These are phyloP conservation scores for Caranx ignobilis DNA, from an alignment of 2,113 vertebrate genomes.

Conservation along the genomic window DNA sequence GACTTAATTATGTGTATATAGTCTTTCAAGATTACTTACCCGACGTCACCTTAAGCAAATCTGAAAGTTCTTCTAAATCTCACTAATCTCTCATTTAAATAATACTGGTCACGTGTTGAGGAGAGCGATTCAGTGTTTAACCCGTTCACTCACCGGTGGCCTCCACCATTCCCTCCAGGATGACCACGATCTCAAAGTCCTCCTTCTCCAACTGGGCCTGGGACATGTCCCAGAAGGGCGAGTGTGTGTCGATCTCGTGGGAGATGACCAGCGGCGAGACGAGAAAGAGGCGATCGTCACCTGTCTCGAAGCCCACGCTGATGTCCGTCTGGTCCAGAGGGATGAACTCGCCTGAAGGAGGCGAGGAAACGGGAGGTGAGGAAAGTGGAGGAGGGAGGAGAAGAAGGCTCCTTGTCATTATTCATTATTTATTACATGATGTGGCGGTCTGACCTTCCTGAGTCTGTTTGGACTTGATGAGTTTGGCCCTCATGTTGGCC, in stretches of 20 bases:
- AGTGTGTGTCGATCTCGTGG: slow-evolving; percentile 83
- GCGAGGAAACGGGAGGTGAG: neutral
- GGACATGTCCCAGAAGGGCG: slow-evolving; percentile 87
- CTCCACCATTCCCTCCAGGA: slow-evolving; percentile 88
- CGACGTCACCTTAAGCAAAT: neutral
- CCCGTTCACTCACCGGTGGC: slow-evolving; percentile 80
- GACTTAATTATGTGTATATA: neutral
- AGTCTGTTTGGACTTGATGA: slow-evolving; percentile 88
- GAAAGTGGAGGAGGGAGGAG: neutral
- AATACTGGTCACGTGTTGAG: neutral
- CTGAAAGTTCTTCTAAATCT: neutral
- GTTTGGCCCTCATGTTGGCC: slow-evolving; percentile 88
- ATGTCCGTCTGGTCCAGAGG: slow-evolving; percentile 88
- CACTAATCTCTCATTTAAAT: neutral
- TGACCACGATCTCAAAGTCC: slow-evolving; percentile 88
- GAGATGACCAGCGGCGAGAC: slow-evolving; percentile 87
- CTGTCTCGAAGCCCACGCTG: slow-evolving; percentile 87
- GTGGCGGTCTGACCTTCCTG: slow-evolving; percentile 79
- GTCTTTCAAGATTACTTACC: neutral
- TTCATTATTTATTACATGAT: too few species aligned
- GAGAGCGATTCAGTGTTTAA: neutral
- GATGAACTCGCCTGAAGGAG: slow-evolving; percentile 84
- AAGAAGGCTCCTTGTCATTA: too few species aligned
- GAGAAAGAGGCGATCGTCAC: slow-evolving; percentile 86
- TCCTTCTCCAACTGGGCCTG: slow-evolving; percentile 87